Percentiles rank a stretch among this genome's conserved stretches.
phyloP scores from a whole-genome alignment of 1,140 invertebrate species.

The Mycetomoellerius zeteki region DNA sequence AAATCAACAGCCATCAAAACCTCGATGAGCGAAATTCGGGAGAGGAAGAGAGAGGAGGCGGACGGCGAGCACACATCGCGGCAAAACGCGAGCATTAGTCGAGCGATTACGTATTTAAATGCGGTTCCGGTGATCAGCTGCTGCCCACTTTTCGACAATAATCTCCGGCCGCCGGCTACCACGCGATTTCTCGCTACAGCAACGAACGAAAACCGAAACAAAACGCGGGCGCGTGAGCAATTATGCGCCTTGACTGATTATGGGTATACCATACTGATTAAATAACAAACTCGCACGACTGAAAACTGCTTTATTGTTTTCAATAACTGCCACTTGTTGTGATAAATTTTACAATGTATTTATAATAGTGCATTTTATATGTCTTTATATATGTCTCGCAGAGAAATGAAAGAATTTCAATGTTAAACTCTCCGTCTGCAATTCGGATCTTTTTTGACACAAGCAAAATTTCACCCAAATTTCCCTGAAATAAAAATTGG shows the following conservation, averaged over 20 bases:
- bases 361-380: not conserved
- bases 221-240: conserved; percentile 19
- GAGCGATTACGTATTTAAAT: conserved; percentile 81
- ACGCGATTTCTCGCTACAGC: conserved; percentile 65
- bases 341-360: not conserved
- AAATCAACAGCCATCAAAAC: conserved; percentile 54
- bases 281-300: conserved; percentile 3
- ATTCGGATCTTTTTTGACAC: too few species aligned
- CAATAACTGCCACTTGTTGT: not conserved
- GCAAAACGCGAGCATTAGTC: conserved; percentile 72
- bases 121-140: conserved; percentile 82
- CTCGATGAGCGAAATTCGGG: conserved; percentile 47
- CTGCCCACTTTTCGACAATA: conserved; percentile 71
- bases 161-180: conserved; percentile 64
- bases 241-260: conserved; percentile 42
- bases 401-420: not conserved
- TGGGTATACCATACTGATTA: not conserved
- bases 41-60: conserved; percentile 1
- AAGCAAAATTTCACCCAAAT: too few species aligned
- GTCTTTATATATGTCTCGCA: not conserved
- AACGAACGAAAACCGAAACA: conserved; percentile 41
- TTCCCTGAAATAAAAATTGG: too few species aligned
- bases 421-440: not conserved
- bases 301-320: not conserved
- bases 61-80: conserved; percentile 1